Evolutionary conservation across 2,888 invertebrate species (phyloP).

Genomic region (Pherbina coryleti): DNA sequence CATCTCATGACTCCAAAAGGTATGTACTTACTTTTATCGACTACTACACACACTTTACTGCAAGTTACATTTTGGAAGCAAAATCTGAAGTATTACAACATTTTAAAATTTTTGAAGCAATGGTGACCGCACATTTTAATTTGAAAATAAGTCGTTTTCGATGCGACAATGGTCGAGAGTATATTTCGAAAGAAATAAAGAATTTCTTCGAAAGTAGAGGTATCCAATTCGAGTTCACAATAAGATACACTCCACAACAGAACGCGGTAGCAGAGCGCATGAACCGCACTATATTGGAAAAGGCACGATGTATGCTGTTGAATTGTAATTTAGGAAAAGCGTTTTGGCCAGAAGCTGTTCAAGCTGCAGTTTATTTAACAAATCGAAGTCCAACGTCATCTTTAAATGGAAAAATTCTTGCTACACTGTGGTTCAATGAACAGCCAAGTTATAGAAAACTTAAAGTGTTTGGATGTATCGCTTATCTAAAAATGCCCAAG

Average conservation of each 20-base stretch:
- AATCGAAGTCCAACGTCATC: conserved; percentile 61
- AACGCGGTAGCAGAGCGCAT: conserved; percentile 62
- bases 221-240: conserved; percentile 61
- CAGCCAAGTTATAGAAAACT: conserved; percentile 58
- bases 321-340: conserved; percentile 53
- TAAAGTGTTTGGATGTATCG: conserved; percentile 54
- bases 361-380: too few relatives aligned
- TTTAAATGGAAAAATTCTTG: conserved; percentile 58
- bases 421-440: conserved; percentile 60
- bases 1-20: conserved; percentile 49
- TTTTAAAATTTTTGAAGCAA: conserved; percentile 47
- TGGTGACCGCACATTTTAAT: conserved; percentile 52
- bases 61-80: conserved; percentile 38
- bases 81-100: conserved; percentile 41
- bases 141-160: conserved; percentile 55
- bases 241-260: conserved; percentile 61
- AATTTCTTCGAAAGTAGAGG: conserved; percentile 54
- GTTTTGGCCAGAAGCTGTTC: conserved; percentile 62
- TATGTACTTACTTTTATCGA: conserved; percentile 58
- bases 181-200: conserved; percentile 56
- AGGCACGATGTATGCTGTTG: conserved; percentile 58
- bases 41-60: conserved; percentile 56
- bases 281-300: conserved; percentile 61
- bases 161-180: conserved; percentile 58
- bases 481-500: background rate